Percentiles rank a stretch among this genome's conserved stretches.
Evolutionary conservation across 2,888 invertebrate species (phyloP).

Genomic region (Drosophila rellima): DNA sequence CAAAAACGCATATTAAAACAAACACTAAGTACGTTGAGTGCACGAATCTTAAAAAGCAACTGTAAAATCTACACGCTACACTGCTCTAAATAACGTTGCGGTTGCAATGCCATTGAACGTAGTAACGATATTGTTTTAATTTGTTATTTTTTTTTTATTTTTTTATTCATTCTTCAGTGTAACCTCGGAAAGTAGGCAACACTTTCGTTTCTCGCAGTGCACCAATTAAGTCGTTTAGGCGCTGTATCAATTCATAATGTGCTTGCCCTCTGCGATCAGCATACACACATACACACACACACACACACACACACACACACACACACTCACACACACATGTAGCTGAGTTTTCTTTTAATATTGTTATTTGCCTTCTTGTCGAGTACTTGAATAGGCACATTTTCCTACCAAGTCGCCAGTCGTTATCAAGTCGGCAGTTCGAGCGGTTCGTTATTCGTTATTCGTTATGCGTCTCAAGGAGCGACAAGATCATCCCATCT

Average conservation of each 20-base stretch:
- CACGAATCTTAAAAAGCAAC: conserved; percentile 32
- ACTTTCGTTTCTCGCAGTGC: conserved; percentile 56
- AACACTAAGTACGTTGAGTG: conserved; percentile 35
- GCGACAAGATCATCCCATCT: neutral
- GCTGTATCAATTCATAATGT: conserved; percentile 44
- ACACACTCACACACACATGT: conserved; percentile 3
- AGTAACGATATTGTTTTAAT: neutral
- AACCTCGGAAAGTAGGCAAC: conserved; percentile 43
- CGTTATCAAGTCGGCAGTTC: conserved; percentile 75
- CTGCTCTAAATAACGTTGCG: conserved; percentile 25
- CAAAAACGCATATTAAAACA: conserved; percentile 30
- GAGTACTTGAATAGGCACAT: conserved; percentile 46
- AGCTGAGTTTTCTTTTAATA: conserved; percentile 32
- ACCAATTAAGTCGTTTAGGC: conserved; percentile 39
- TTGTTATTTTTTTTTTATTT: too few species aligned
- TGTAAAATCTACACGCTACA: conserved; percentile 35
- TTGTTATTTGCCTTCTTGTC: conserved; percentile 22
- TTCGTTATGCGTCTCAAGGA: conserved; percentile 40
- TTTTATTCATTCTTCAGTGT: neutral
- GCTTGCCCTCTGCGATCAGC: conserved; percentile 24
- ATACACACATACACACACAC: neutral
- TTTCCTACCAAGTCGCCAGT: conserved; percentile 65
- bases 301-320: neutral
- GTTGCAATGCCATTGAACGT: conserved; percentile 31
- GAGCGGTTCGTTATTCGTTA: conserved; percentile 56